Conservation (phyloP, 2,888 invertebrate genomes). For the Pyralis farinalis region DNA sequence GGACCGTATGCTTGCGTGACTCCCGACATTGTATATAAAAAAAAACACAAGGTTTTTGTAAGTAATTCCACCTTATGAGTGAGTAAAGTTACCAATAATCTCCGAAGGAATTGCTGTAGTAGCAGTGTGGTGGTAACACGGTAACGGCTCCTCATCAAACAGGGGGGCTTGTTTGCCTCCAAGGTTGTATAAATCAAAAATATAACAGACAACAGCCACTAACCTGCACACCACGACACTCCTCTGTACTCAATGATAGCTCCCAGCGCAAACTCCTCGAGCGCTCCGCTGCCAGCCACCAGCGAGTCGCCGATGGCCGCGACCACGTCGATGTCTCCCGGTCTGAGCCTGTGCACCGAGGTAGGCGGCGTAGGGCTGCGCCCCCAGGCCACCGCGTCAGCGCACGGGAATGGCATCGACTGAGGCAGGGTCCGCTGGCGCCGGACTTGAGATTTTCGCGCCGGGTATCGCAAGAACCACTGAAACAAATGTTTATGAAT, state of each 20-base stretch:
- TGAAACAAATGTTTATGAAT: too few relatives aligned
- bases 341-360: conserved; percentile 85
- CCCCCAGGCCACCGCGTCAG: conserved; percentile 56
- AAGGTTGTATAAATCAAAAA: too few relatives aligned
- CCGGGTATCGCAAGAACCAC: conserved; percentile 70
- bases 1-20: too few relatives aligned
- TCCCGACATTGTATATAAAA: too few relatives aligned
- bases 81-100: too few relatives aligned
- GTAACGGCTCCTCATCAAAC: too few relatives aligned
- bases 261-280: conserved; percentile 86
- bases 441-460: conserved; percentile 64
- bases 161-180: too few relatives aligned
- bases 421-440: conserved; percentile 73
- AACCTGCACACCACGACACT: conserved; percentile 87
- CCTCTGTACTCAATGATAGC: conserved; percentile 88
- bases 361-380: conserved; percentile 71
- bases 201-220: too few relatives aligned
- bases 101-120: too few relatives aligned
- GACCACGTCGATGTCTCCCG: conserved; percentile 85
- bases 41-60: too few relatives aligned
- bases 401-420: conserved; percentile 82
- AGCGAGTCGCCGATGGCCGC: conserved; percentile 88
- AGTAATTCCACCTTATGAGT: too few relatives aligned
- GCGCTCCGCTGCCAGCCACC: conserved; percentile 86
- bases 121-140: too few relatives aligned